phyloP scores from a whole-genome alignment of 1,140 invertebrate species.

The Drosophila mauritiana region DNA sequence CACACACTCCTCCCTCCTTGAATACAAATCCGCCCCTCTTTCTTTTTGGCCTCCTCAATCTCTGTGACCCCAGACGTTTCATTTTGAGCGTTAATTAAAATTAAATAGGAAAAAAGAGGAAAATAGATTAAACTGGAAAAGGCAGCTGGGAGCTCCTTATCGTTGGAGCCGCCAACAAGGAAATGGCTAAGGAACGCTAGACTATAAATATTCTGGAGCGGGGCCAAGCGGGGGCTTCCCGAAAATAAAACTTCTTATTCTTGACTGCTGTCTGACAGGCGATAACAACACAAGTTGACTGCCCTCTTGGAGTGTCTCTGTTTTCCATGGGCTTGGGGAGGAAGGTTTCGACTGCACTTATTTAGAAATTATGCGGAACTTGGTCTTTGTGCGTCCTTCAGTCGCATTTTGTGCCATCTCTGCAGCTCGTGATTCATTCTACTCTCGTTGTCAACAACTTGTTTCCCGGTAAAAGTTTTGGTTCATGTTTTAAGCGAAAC shows the following conservation, averaged over 20 bases:
- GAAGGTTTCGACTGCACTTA: constrained; percentile 44
- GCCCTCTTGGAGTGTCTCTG: constrained; percentile 40
- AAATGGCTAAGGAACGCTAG: neutral
- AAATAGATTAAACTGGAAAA: constrained; percentile 45
- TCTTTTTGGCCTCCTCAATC: neutral
- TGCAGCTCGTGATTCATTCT: constrained; percentile 8
- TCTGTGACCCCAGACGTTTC: constrained; percentile 21
- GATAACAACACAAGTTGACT: constrained; percentile 76
- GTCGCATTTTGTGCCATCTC: constrained; percentile 4
- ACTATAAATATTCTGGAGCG: constrained; percentile 5
- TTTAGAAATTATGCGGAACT: constrained; percentile 78
- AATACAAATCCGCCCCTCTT: neutral
- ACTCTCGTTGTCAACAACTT: constrained; percentile 67
- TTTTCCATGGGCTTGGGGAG: neutral
- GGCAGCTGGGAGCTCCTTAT: constrained; percentile 49
- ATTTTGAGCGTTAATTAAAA: constrained; percentile 74
- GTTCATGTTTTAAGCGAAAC: constrained; percentile 4
- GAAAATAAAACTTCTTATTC: constrained; percentile 50
- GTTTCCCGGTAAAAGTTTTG: constrained; percentile 29
- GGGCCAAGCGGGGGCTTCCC: constrained; percentile 9
- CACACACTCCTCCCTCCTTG: neutral
- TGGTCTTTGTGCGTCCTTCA: constrained; percentile 16
- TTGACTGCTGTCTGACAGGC: constrained; percentile 56
- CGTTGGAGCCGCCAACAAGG: constrained; percentile 5
- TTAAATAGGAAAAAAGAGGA: constrained; percentile 49